phyloP scores from a whole-genome alignment of 2,888 invertebrate genomes.

The Pammene fasciana region DNA sequence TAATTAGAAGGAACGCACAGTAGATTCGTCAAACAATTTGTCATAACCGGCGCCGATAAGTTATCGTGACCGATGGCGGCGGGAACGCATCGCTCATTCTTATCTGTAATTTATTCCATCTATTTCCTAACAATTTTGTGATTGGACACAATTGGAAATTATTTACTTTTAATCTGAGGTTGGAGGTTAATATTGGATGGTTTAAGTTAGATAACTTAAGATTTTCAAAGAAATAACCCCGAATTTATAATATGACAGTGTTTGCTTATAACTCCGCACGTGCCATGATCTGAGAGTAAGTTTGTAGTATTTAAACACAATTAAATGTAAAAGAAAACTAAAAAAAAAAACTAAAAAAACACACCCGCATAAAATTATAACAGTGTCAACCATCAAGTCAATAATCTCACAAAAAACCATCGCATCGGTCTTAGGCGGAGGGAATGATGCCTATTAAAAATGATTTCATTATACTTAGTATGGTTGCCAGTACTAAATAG shows the following conservation, averaged over 20 bases:
- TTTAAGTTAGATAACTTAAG: not conserved
- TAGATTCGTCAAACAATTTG: constrained; percentile 38
- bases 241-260: not conserved
- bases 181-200: constrained; percentile 18
- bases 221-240: not conserved
- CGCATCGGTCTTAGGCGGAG: too few species aligned
- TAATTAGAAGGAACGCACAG: constrained; percentile 20
- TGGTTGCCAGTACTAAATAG: too few species aligned
- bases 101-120: constrained; percentile 51
- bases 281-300: too few species aligned
- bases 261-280: too few species aligned
- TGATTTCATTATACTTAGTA: too few species aligned
- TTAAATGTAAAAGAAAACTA: too few species aligned
- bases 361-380: too few species aligned
- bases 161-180: constrained; percentile 27
- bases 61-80: constrained; percentile 34
- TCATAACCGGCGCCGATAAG: constrained; percentile 34
- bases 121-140: constrained; percentile 37
- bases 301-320: too few species aligned
- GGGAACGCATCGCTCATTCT: constrained; percentile 46
- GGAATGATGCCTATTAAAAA: too few species aligned
- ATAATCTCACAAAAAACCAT: too few species aligned
- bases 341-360: too few species aligned
- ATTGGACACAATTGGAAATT: constrained; percentile 31
- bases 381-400: too few species aligned